Base-by-base conservation (phyloP, 2,113 vertebrate species). In the Stegastes partitus region DNA sequence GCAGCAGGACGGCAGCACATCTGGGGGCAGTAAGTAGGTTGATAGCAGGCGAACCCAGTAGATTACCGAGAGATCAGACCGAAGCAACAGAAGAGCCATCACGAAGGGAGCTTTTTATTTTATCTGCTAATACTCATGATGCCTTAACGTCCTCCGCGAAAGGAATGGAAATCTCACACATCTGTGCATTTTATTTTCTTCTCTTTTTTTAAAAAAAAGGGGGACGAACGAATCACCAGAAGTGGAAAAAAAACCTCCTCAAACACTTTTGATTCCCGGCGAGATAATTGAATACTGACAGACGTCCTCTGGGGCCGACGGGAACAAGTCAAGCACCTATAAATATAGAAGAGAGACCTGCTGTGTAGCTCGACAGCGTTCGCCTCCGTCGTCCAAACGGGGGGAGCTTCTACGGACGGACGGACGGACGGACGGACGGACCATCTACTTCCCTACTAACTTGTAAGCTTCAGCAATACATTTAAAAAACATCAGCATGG, bases 11-110 rank as follows among this genome's bases (percentile, higher is more conserved):
- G 71, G 87, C 88, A 87, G 89, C 83, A 92, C 91, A 91, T 91
- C 91, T 93, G 89, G 88, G 79, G 79, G 87, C 73, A 68, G 82
- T 92, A 86, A 90, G 84, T 87, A 90, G 88, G 88, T 82, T 92
- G 89, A 87, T 84, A 74, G 80, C 83, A 81, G 83, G 69, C 82
- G 74, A 91, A 87, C 79, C 83, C 82, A 89, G 87, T 81, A 89
- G 92, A 91, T 92, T 92, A 92, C 63, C 47, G 58, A 65, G 83
- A 82, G 81, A 65, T 34, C 87, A 87, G 74, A 77, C 68, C 1
- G 70, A 79, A 73, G 65, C 42, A 83, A 63, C 77, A 74, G 42
- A 78, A 71, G 65, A 74, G 53, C 63, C 23, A 19, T 28, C 53
- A 83, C 72, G 64, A 68, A 79, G 64, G 11, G 3, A 8, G 55